Conservation (phyloP, 92 coral and sea anemone species). For the Phenganax subtilis region DNA sequence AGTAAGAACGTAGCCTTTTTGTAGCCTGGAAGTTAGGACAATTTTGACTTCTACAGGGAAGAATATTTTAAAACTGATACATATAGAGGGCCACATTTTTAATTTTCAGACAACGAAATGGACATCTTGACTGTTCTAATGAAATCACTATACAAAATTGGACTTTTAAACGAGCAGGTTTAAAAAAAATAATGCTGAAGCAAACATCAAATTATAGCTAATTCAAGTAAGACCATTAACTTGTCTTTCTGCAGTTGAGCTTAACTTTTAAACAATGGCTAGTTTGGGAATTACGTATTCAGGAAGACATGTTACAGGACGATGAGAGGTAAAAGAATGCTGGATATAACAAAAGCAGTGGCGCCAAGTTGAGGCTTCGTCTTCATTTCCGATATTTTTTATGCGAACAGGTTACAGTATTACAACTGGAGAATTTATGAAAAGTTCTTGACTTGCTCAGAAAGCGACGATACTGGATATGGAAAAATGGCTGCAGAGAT, state of each 20-base stretch:
- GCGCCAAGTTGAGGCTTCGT: background rate
- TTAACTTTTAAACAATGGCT: conserved; percentile 11
- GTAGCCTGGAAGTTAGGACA: no score
- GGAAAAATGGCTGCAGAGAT: background rate
- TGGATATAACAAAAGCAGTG: background rate
- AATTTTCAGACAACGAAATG: background rate
- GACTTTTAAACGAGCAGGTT: background rate
- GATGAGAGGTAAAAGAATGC: background rate
- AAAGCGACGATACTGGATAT: background rate
- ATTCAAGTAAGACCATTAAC: no score
- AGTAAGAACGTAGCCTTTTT: background rate
- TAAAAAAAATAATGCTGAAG: background rate
- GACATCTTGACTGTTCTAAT: background rate
- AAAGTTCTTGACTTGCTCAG: background rate
- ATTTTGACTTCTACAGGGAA: no score
- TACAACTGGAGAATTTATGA: conserved; percentile 33
- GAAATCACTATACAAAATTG: background rate
- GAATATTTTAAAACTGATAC: background rate
- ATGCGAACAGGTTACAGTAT: conserved; percentile 24
- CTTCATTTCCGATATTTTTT: background rate
- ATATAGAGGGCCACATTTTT: background rate
- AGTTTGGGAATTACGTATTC: background rate
- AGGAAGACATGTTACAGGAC: background rate
- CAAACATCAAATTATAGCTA: no score
- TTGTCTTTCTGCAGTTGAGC: background rate